Conservation (phyloP, 35 echinoderm and acorn worm genomes). For the Heliocidaris tuberculata region DNA sequence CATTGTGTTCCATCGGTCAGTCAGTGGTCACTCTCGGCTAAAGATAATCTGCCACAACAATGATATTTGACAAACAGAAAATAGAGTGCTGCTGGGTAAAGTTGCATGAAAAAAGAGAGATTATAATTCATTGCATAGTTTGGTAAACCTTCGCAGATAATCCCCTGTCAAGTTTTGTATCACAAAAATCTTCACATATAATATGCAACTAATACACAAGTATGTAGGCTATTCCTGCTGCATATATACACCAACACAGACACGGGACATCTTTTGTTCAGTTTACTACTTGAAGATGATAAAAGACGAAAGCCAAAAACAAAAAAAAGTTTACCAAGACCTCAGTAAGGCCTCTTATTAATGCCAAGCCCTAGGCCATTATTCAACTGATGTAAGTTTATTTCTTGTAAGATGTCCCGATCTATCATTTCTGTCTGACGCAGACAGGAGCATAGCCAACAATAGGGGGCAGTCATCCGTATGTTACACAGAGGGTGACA, state of each 20-base stretch:
- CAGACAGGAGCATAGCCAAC: background rate
- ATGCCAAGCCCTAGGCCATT: conserved; percentile 49
- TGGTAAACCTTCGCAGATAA: conserved; percentile 4
- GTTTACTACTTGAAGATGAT: background rate
- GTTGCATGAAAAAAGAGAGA: background rate
- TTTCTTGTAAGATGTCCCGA: conserved; percentile 30
- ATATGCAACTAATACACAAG: background rate
- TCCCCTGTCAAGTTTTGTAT: background rate
- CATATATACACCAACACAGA: background rate
- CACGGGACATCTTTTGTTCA: conserved; percentile 16
- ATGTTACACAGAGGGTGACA: background rate
- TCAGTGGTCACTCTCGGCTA: background rate
- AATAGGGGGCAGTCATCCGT: conserved; percentile 13
- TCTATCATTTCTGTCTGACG: conserved; percentile 36
- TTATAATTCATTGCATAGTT: background rate
- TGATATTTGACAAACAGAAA: background rate
- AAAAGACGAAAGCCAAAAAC: background rate
- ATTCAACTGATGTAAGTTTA: conserved; percentile 31
- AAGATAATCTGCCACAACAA: background rate
- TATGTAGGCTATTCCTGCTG: too few species aligned
- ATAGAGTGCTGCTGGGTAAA: background rate
- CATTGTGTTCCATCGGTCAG: background rate
- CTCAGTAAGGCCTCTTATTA: conserved; percentile 23
- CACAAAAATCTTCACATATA: background rate
- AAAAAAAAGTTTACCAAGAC: background rate